Percentiles rank a stretch among this genome's conserved stretches.
phyloP scores from a whole-genome alignment of 2,113 vertebrate species.

The Microtus ochrogaster region DNA sequence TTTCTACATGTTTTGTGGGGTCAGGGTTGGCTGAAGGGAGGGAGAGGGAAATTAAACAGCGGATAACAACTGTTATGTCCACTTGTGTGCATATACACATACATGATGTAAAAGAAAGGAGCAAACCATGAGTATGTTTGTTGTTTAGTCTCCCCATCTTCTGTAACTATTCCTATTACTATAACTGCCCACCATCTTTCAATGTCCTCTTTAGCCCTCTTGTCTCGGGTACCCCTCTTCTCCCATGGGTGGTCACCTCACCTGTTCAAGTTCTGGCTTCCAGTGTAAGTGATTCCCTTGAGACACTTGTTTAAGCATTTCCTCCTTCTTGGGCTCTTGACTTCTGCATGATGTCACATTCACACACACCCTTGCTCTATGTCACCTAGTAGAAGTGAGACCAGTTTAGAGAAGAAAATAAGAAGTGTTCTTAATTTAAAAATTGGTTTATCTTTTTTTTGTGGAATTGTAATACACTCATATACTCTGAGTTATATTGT shows the following conservation, averaged over 20 bases:
- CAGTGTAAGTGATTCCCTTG: background rate
- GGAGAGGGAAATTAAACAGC: background rate
- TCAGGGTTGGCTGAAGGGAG: background rate
- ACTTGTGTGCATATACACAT: background rate
- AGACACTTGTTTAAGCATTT: background rate
- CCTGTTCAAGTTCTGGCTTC: background rate
- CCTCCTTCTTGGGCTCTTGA: background rate
- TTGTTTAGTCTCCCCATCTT: background rate
- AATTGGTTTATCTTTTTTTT: background rate
- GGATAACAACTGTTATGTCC: background rate
- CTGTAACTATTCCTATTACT: background rate
- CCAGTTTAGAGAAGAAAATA: constrained; percentile 23
- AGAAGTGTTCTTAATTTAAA: background rate
- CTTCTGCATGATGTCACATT: background rate
- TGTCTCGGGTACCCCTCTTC: background rate
- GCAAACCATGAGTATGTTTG: background rate
- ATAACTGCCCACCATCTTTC: background rate
- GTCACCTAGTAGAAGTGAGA: background rate
- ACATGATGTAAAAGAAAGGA: background rate
- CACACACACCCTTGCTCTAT: background rate
- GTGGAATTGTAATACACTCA: background rate
- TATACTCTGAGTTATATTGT: background rate
- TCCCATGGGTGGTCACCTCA: background rate
- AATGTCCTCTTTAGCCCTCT: background rate
- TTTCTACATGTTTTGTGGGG: background rate